Base-by-base conservation (phyloP, 2,113 vertebrate species). In the Oxygymnocypris stewartii region DNA sequence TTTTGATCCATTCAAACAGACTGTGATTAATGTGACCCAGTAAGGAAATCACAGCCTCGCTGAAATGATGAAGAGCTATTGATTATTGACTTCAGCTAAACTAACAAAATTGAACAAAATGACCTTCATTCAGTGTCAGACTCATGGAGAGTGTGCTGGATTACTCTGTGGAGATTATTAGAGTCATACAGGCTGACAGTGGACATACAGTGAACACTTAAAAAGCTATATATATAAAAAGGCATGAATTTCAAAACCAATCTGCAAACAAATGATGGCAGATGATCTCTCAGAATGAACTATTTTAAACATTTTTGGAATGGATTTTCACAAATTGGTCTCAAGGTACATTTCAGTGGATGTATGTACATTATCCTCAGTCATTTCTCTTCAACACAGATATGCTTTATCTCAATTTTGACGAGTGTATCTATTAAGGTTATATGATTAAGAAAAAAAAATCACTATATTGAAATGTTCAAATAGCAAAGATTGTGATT, bases 41-140 rank as follows among this genome's bases (percentile, higher is more conserved):
- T 31, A 18, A 11, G 51, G 51, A 86, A 82, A 87, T 75, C 74
- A 79, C 37, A 67, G 40, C 28, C 71, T 61, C n/a, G 18, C 73
- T 82, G 79, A 86, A 88, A 88, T 78, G 82, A 86, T 78, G 82
- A 86, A 86, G 51, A 86, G 88, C 73, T 87, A 87, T 88, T 88
- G 87, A 88, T 87, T 85, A 90, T 88, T 88, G 79, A 78, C 82
- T 67, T 82, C 44, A 74, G 82, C 79, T 85, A 61, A 85, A 82
- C 79, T 61, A 79, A 87, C 87, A 76, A 84, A 79, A 90, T 84
- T 11, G 79, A 87, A 84, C 87, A 84, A 61, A 82, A 73, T 86
- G 85, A 87, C 86, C 73, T 87, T 87, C 84, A 85, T 88, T 86
- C 84, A 71, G 69, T 37, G 11, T 61, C 65, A 25, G 85, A 76